Conservation (phyloP, 1,140 invertebrate species). For the Drosophila saltans region DNA sequence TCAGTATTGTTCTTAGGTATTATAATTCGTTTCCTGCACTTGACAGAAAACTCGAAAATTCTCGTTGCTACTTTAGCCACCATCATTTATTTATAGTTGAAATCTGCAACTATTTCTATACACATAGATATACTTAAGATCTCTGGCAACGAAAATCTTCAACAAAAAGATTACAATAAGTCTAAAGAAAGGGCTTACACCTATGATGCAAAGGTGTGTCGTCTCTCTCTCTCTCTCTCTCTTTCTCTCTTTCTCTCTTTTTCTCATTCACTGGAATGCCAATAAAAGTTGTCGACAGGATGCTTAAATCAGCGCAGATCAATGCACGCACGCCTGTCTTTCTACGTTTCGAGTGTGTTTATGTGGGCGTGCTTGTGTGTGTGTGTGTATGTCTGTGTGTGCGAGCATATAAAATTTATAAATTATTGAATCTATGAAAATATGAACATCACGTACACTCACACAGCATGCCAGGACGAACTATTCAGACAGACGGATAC, state of each 20-base stretch:
- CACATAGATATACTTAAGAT: not conserved
- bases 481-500: conserved; percentile 42
- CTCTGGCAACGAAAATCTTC: not conserved
- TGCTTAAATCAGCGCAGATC: conserved; percentile 68
- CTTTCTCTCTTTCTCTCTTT: not conserved
- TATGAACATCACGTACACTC: conserved; percentile 78
- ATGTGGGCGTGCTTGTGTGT: conserved; percentile 12
- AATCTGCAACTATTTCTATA: not conserved
- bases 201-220: not conserved
- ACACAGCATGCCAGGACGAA: conserved; percentile 34
- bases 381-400: conserved; percentile 24
- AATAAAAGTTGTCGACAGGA: conserved; percentile 69
- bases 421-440: conserved; percentile 82
- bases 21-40: too few relatives aligned
- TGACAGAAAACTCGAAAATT: too few relatives aligned
- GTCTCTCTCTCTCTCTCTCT: not conserved
- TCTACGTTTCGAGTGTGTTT: conserved; percentile 9
- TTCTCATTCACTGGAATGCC: conserved; percentile 45
- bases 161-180: not conserved
- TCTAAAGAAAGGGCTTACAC: too few relatives aligned
- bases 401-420: conserved; percentile 71
- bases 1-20: too few relatives aligned
- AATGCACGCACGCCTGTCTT: conserved; percentile 44
- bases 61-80: too few relatives aligned
- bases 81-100: too few relatives aligned